A percentile compares a stretch with the other conserved stretches of the same genome.
Evolutionary conservation across 2,888 invertebrate species (phyloP).

Genomic region (Automeris io): DNA sequence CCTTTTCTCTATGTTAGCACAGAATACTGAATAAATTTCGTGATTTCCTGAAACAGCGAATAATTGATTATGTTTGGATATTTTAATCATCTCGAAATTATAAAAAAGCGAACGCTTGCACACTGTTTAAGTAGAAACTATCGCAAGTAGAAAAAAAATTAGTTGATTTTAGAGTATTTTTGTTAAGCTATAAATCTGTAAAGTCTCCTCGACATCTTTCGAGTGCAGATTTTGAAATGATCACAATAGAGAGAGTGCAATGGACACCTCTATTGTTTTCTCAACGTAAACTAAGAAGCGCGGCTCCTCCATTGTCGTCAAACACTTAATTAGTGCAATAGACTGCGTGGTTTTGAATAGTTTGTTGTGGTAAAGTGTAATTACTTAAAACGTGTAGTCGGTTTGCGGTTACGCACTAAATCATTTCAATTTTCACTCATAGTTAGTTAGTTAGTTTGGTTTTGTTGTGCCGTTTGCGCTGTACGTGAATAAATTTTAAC

Average conservation of each 20-base stretch:
- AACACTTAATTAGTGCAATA: constrained; percentile 20
- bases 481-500: no score
- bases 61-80: no score
- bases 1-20: no score
- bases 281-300: not conserved
- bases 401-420: not conserved
- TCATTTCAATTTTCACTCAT: not conserved
- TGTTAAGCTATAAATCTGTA: constrained; percentile 8
- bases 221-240: constrained; percentile 5
- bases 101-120: no score
- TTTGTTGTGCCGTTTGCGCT: not conserved
- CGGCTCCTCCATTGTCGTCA: constrained; percentile 19
- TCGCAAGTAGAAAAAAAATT: no score
- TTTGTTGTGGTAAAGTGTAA: constrained; percentile 13
- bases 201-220: constrained; percentile 4
- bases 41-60: no score
- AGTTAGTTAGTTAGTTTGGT: not conserved
- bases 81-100: no score
- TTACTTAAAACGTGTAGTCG: constrained; percentile 17
- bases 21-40: no score
- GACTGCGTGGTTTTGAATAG: constrained; percentile 19
- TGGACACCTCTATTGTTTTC: constrained; percentile 5
- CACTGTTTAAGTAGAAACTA: no score
- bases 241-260: constrained; percentile 5
- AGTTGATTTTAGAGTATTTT: no score